Conservation (phyloP, 2,797 vertebrate species). For the Schizothorax lantsangensis region DNA sequence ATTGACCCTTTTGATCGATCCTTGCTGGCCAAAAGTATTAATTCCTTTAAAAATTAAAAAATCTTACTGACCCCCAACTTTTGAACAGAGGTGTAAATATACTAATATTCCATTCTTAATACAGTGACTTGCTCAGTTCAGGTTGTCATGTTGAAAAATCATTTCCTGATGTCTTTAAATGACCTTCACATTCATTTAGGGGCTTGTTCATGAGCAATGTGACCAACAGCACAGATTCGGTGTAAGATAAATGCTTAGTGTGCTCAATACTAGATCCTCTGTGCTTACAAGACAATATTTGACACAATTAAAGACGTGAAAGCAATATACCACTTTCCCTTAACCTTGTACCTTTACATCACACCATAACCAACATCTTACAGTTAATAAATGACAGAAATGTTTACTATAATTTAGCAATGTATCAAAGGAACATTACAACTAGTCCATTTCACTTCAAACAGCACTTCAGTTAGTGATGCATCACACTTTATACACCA, state of each 20-base stretch:
- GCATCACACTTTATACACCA: slow-evolving; percentile 34
- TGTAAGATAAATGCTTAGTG: slow-evolving; percentile 25
- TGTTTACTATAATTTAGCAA: slow-evolving; percentile 29
- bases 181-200: slow-evolving; percentile 11
- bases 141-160: background rate
- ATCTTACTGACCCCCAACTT: background rate
- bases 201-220: slow-evolving; percentile 19
- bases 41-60: background rate
- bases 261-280: slow-evolving; percentile 30
- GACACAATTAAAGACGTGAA: slow-evolving; percentile 33
- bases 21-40: background rate
- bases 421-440: slow-evolving; percentile 32
- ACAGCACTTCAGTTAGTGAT: slow-evolving; percentile 27
- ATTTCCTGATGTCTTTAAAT: background rate
- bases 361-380: slow-evolving; percentile 42
- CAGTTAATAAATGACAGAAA: slow-evolving; percentile 55
- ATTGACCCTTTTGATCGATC: background rate
- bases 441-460: slow-evolving; percentile 30
- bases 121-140: background rate
- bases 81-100: background rate
- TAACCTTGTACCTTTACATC: slow-evolving; percentile 40
- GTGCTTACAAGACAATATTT: slow-evolving; percentile 45
- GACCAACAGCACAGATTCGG: background rate
- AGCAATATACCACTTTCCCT: slow-evolving; percentile 15
- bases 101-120: background rate